phyloP scores from a whole-genome alignment of 2,888 invertebrate genomes.

The Troilus luridus region DNA sequence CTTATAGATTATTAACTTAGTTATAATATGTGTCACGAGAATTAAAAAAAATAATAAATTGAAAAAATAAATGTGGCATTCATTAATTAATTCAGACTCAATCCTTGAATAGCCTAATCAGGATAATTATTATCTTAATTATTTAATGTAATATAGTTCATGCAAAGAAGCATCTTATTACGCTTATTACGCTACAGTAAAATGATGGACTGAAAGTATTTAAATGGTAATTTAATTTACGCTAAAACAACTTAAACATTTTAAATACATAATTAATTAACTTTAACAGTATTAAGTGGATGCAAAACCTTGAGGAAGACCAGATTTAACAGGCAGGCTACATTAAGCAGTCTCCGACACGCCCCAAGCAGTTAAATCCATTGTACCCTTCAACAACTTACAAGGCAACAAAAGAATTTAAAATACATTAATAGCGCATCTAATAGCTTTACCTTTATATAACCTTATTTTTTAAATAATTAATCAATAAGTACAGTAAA shows the following conservation, averaged over 20 bases:
- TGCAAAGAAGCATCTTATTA: too few species aligned
- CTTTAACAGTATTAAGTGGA: neutral
- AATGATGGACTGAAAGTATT: neutral
- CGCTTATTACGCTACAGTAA: neutral
- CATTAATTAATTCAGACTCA: too few species aligned
- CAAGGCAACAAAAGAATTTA: neutral
- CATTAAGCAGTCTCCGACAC: neutral
- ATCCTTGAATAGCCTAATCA: too few species aligned
- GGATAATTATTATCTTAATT: too few species aligned
- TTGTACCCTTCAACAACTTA: neutral
- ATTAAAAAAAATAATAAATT: too few species aligned
- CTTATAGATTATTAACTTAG: too few species aligned
- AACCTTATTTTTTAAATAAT: too few species aligned
- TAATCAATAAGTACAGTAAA: too few species aligned
- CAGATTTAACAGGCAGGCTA: neutral
- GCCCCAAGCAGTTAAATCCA: neutral
- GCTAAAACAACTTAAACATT: neutral
- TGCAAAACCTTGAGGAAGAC: neutral
- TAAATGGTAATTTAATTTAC: neutral
- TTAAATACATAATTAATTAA: neutral
- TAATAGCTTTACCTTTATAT: too few species aligned
- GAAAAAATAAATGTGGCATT: too few species aligned
- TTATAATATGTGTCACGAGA: too few species aligned
- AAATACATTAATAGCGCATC: neutral
- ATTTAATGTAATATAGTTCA: too few species aligned